These are phyloP conservation scores for Schizothorax lantsangensis DNA, from an alignment of 2,797 vertebrate species.

Conservation along the genomic window DNA sequence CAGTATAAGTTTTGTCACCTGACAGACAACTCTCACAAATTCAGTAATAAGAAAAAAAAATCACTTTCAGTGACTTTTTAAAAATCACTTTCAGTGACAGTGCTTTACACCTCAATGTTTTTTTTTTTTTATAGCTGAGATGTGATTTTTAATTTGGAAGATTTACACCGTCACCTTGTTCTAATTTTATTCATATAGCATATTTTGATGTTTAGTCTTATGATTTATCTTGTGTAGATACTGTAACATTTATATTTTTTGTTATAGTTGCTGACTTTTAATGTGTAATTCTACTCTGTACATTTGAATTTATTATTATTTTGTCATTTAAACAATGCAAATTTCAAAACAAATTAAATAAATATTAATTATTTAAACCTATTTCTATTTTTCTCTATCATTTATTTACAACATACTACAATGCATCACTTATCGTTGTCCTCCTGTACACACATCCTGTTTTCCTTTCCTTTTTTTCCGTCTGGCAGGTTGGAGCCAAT, in stretches of 20 bases:
- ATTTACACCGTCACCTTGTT: background rate
- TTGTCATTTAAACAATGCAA: background rate
- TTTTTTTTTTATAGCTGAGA: background rate
- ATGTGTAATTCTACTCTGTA: background rate
- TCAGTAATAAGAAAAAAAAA: background rate
- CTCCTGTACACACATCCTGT: constrained; percentile 42
- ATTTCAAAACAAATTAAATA: background rate
- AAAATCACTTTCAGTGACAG: background rate
- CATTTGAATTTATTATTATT: background rate
- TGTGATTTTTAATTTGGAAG: background rate
- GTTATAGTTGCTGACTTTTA: background rate
- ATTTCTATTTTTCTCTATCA: background rate
- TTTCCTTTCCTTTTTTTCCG: constrained; percentile 50
- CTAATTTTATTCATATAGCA: too few species aligned
- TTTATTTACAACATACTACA: constrained; percentile 4
- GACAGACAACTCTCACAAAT: background rate
- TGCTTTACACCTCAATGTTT: background rate
- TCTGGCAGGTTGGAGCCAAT: constrained; percentile 71
- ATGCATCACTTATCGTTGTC: constrained; percentile 27
- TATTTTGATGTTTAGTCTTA: too few species aligned
- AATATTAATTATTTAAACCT: background rate
- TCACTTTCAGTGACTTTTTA: background rate
- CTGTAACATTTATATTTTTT: background rate
- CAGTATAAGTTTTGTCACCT: background rate
- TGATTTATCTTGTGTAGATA: background rate